Base-by-base conservation (phyloP, 2,113 vertebrate genomes). In the Bos indicus region DNA sequence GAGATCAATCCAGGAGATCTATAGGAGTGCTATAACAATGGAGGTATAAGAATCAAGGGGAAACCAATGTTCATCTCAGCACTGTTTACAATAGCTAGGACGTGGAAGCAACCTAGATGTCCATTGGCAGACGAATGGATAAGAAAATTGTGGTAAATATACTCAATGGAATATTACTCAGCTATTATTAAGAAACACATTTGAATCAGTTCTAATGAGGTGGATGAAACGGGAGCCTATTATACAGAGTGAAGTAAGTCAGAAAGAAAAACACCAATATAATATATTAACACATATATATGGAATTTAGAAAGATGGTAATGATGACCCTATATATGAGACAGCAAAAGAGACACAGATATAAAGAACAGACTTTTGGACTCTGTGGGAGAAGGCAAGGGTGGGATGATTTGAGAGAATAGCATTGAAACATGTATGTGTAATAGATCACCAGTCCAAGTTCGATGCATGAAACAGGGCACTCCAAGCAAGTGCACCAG, bases 91-190 rank as follows among this genome's bases (percentile, higher is more conserved):
- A 36, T 71, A 71, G n/a, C n/a, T 71, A 36, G 17, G n/a, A 36
- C 0, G 1, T 71, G n/a, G 19, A 71, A 36, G n/a, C 33, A 71
- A 71, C n/a, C 9, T 71, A 21, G 17, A 71, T 21, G 9, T 71
- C 64, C 33, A 11, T 21, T 36, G 9, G 17, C 64, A 71, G n/a
- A 71, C 2, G 4, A 36, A 36, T 21, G 17, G 17, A 36, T 71
- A 71, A 71, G 64, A 71, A 36, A 71, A 36, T 11, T 21, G 17
- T 71, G n/a, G 64, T 71, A 71, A 17, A 36, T 71, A 36, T 21
- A 71, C n/a, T 36, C 64, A 36, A 67, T 67, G n/a, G n/a, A 67
- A 21, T 36, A 67, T 36, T 19, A 10, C 33, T 67, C 64, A 67
- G 64, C 64, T 19, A 67, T 19, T 36, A n/a, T 19, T 10, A 67